Evolutionary conservation across 2,797 vertebrate species (phyloP).

Genomic region (Anisognathus igniventris): DNA sequence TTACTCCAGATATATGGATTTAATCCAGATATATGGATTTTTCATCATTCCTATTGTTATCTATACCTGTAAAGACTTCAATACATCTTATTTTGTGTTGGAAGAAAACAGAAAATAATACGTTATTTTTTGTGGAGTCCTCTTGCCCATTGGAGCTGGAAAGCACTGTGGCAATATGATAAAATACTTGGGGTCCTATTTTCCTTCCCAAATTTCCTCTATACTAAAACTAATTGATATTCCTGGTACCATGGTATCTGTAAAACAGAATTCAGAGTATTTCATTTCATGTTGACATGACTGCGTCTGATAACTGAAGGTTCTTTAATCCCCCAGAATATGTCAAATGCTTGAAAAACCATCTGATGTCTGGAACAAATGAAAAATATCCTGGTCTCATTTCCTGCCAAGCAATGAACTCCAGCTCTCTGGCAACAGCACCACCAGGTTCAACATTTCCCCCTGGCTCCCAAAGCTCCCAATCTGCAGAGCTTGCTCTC

Average conservation of each 20-base stretch:
- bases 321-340: background rate
- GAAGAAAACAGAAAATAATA: background rate
- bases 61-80: background rate
- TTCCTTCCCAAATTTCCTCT: background rate
- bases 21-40: background rate
- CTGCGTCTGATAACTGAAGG: background rate
- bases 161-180: background rate
- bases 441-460: background rate
- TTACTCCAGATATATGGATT: background rate
- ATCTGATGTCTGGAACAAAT: constrained; percentile 8
- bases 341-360: background rate
- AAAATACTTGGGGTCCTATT: background rate
- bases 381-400: background rate
- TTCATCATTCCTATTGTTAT: background rate
- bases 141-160: background rate
- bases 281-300: background rate
- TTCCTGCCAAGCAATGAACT: constrained; percentile 2
- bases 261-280: background rate
- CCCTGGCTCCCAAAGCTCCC: background rate
- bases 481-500: background rate
- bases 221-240: background rate
- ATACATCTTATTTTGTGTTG: background rate
- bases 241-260: background rate
- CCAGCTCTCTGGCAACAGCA: background rate
- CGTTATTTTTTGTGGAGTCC: background rate